A percentile compares a stretch with the other conserved stretches of the same genome.
phyloP scores from a whole-genome alignment of 1,140 invertebrate genomes.

The Saxidomus purpurata region DNA sequence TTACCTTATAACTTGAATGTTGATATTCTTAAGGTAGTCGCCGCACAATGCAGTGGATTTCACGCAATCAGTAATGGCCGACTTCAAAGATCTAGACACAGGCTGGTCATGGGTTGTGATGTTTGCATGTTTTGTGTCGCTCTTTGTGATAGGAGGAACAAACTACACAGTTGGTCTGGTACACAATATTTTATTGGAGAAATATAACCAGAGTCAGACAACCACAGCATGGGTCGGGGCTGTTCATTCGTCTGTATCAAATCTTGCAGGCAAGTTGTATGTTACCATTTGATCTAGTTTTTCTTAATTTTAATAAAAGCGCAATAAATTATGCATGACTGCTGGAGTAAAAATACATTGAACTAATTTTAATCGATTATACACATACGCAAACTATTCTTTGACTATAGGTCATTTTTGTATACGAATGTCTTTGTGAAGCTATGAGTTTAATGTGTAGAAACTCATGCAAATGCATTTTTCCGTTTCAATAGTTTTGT shows the following conservation, averaged over 20 bases:
- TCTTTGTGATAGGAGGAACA: slow-evolving; percentile 31
- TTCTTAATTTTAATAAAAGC: too few relatives aligned
- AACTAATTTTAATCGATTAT: too few relatives aligned
- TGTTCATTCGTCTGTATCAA: slow-evolving; percentile 24
- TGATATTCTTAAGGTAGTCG: too few relatives aligned
- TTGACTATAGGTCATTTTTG: too few relatives aligned
- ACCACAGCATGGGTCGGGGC: slow-evolving; percentile 42
- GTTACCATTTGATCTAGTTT: too few relatives aligned
- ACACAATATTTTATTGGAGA: slow-evolving; percentile 6
- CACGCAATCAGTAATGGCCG: not conserved
- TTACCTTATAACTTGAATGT: too few relatives aligned
- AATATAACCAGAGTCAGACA: slow-evolving; percentile 38
- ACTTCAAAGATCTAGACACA: slow-evolving; percentile 20
- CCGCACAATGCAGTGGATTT: too few relatives aligned
- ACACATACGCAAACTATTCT: too few relatives aligned
- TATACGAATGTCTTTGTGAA: too few relatives aligned
- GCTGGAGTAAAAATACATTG: not conserved
- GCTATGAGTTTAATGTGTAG: too few relatives aligned
- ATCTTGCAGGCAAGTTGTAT: slow-evolving; percentile 36
- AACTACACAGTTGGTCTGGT: slow-evolving; percentile 30
- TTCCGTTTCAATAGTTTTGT: too few relatives aligned
- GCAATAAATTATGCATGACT: not conserved
- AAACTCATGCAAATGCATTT: too few relatives aligned
- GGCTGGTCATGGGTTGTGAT: slow-evolving; percentile 49
- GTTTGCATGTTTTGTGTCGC: slow-evolving; percentile 30